phyloP scores from a whole-genome alignment of 2,113 vertebrate species.

The Brachyhypopomus occidentalis region DNA sequence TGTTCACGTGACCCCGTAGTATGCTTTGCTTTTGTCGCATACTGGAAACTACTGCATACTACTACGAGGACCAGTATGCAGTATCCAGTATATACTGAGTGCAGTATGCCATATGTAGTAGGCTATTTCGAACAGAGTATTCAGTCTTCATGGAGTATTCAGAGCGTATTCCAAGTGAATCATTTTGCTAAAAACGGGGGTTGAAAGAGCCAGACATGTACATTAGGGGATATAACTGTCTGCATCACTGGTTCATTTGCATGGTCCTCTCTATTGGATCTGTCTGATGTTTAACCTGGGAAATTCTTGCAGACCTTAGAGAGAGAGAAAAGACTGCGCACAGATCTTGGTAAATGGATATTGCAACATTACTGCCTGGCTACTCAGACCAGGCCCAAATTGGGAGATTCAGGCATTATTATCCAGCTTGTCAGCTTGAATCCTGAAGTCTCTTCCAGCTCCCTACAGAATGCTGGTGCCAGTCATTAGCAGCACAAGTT shows the following conservation, averaged over 20 bases:
- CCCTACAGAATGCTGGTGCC: background rate
- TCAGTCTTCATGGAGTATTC: background rate
- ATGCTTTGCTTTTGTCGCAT: no score
- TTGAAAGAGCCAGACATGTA: background rate
- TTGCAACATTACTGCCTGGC: background rate
- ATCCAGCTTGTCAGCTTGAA: background rate
- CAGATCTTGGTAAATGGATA: no score
- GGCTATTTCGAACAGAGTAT: slow-evolving; percentile 2
- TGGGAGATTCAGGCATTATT: background rate
- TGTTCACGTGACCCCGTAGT: no score
- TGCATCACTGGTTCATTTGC: background rate
- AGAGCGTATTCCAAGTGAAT: background rate
- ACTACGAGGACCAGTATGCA: no score
- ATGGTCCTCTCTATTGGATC: background rate
- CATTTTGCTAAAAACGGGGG: background rate
- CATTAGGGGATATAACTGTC: background rate
- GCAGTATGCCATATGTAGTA: no score
- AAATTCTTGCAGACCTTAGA: background rate
- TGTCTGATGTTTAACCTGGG: background rate
- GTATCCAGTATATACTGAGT: no score
- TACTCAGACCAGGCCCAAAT: background rate
- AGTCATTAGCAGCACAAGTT: background rate
- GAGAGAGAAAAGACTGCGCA: no score
- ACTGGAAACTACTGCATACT: no score
- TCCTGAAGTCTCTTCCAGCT: background rate